Evolutionary conservation across 2,113 vertebrate genomes (phyloP), one percentile per base, ranked within the genome.

Genomic region (Puma concolor): DNA sequence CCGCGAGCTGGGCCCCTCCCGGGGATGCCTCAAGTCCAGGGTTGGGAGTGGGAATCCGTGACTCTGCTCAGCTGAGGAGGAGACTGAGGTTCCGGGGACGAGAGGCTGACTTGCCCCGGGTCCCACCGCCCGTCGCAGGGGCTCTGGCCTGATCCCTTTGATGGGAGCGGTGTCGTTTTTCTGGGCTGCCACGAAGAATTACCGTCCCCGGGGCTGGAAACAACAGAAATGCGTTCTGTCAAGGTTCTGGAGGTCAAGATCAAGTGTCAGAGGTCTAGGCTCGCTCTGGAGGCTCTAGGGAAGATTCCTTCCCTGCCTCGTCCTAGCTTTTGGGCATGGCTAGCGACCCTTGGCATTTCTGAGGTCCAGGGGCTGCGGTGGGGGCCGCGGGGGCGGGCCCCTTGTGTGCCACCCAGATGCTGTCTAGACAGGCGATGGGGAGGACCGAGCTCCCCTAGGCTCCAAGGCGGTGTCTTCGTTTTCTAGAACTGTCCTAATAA

Each of bases 361-460:
- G 69, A 23, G 29, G 14, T 52, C 50, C 0, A 3, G 13, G 54
- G 21, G 27, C 23, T 60, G 66, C 0, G 1, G 44, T 48, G 54
- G 85, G 29, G 44, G 21, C 16, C 17, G 36, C 16, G 31, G 31
- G 57, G 60, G n/a, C 1, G 0, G 85, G 64, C 41, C 54, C 67
- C 2, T 0, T 8, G 21, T 2, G 41, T 13, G 27, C 29, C 67
- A 5, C 29, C 27, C 82, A 66, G 81, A 48, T 0, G 0, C 88
- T 8, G 93, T 88, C 93, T 63, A 50, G 67, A 92, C 83, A 38
- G 52, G 50, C 14, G 16, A 82, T 69, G 77, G 57, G 38, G 50
- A 27, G 50, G 1, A 27, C 21, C 0, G 57, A 33, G 85, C 16
- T 63, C 13, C 17, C 12, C 29, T 19, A 7, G 50, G 27, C 15